Conservation (phyloP, 2,888 invertebrate genomes). For the Protodeltote pygarga region DNA sequence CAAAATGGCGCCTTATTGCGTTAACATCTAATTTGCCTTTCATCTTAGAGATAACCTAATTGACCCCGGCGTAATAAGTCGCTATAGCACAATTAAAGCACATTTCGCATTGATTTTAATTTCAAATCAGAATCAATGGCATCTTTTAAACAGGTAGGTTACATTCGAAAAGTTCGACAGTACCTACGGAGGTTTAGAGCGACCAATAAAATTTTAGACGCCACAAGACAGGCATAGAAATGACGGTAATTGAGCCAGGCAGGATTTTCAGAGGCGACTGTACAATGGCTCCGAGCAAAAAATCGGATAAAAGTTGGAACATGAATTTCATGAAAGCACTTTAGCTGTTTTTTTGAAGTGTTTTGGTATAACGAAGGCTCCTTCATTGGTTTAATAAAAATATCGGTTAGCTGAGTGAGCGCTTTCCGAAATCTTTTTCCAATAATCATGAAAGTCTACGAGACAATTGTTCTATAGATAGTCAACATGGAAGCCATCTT, state of each 20-base stretch:
- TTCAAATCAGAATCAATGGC: conserved; percentile 2
- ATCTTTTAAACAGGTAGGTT: conserved; percentile 10
- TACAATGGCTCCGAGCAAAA: conserved; percentile 36
- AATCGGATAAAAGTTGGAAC: conserved; percentile 39
- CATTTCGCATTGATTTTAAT: conserved; percentile 17
- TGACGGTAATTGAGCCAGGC: conserved; percentile 44
- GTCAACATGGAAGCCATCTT: conserved; percentile 6
- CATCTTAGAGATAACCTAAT: conserved; percentile 58
- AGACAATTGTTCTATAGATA: conserved; percentile 18
- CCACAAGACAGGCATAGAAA: conserved; percentile 49
- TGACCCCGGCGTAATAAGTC: conserved; percentile 39
- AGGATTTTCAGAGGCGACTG: conserved; percentile 31
- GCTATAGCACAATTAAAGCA: conserved; percentile 24
- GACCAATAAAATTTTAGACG: conserved; percentile 47
- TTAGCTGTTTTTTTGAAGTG: conserved; percentile 37
- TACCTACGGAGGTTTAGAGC: conserved; percentile 21
- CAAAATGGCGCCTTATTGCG: conserved; percentile 58
- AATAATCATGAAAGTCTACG: conserved; percentile 30
- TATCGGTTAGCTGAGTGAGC: conserved; percentile 33
- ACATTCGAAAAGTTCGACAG: conserved; percentile 13
- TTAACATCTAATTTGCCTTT: conserved; percentile 65
- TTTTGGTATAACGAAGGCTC: conserved; percentile 34
- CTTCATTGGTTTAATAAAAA: conserved; percentile 35
- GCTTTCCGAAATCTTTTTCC: conserved; percentile 32
- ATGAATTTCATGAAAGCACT: conserved; percentile 45